Evolutionary conservation across 2,797 vertebrate species (phyloP).

Genomic region (Fratercula arctica): DNA sequence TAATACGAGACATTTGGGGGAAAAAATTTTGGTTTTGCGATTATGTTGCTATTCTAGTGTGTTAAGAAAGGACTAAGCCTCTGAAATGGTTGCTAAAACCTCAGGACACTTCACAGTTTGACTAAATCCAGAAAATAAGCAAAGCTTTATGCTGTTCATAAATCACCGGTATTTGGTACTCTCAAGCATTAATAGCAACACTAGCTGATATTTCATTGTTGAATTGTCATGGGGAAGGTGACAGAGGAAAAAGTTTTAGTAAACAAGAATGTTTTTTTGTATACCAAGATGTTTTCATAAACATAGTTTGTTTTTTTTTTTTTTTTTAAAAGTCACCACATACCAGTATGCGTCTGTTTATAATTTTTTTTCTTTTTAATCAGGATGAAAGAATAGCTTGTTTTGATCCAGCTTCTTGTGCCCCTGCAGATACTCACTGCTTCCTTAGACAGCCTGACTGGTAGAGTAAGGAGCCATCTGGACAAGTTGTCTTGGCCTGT

Average conservation of each 20-base stretch:
- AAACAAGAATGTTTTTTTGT: neutral
- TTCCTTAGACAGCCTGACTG: neutral
- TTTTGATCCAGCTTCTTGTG: neutral
- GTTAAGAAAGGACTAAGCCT: neutral
- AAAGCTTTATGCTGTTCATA: neutral
- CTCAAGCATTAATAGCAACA: neutral
- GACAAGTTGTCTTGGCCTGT: neutral
- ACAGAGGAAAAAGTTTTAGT: neutral
- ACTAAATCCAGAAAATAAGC: neutral
- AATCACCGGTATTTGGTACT: neutral
- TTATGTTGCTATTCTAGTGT: neutral
- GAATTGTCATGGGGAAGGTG: neutral
- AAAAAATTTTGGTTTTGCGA: neutral
- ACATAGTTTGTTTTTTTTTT: neutral
- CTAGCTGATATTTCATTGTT: neutral
- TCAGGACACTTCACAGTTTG: neutral
- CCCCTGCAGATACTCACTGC: neutral
- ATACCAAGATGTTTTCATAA: too few relatives aligned
- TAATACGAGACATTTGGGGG: neutral
- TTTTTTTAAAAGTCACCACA: neutral
- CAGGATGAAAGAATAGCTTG: neutral
- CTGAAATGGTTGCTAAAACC: neutral
- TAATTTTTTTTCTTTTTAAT: neutral
- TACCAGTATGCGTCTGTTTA: too few relatives aligned
- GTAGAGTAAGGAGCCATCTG: neutral